Conservation (phyloP, 2,888 invertebrate species). For the Orgyia antiqua region DNA sequence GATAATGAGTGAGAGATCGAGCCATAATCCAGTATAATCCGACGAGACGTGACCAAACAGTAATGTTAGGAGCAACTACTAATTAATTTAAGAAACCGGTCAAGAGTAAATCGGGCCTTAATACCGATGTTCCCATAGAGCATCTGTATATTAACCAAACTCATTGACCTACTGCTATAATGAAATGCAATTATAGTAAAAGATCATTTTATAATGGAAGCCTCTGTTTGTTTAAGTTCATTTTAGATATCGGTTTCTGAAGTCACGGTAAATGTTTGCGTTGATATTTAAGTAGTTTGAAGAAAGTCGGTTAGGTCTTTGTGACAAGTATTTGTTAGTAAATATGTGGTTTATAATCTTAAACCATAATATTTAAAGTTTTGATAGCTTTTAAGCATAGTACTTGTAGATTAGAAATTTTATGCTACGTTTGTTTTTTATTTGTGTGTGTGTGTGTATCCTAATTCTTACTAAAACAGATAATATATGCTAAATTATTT, state of each 20-base stretch:
- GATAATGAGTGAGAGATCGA: constrained; percentile 1
- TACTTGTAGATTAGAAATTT: too few species aligned
- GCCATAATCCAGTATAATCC: constrained; percentile 9
- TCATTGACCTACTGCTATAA: constrained; percentile 16
- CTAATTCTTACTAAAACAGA: too few species aligned
- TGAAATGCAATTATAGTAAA: constrained; percentile 4
- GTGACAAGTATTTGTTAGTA: too few species aligned
- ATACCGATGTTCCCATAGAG: constrained; percentile 16
- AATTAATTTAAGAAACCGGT: constrained; percentile 29
- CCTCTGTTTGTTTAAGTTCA: constrained; percentile 1
- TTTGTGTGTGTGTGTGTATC: too few species aligned
- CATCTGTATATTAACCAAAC: constrained; percentile 11
- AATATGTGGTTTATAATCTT: background rate
- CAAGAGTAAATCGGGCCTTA: constrained; percentile 16
- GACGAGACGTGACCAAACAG: constrained; percentile 25
- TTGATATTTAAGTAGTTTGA: background rate
- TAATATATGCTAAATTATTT: too few species aligned
- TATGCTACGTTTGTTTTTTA: too few species aligned
- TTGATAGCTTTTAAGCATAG: too few species aligned
- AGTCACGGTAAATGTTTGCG: constrained; percentile 6
- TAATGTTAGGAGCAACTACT: constrained; percentile 25
- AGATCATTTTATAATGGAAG: constrained; percentile 7
- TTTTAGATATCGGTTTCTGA: constrained; percentile 4
- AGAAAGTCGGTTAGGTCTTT: background rate
- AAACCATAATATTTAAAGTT: constrained; percentile 3